These are phyloP conservation scores for Parambassis ranga DNA, from an alignment of 2,797 vertebrate genomes.

Conservation along the genomic window DNA sequence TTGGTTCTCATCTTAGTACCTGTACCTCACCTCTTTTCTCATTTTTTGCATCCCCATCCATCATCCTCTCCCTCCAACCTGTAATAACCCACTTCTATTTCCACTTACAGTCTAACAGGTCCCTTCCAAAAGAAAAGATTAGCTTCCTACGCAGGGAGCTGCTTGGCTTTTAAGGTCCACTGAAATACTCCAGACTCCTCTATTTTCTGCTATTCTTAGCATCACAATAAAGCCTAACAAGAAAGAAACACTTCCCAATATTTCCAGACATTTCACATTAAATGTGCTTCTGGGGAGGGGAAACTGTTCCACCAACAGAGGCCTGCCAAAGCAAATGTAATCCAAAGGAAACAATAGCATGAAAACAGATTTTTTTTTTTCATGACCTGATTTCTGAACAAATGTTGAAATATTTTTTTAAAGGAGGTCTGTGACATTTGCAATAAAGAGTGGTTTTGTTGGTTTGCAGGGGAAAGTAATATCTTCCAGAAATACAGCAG, in stretches of 20 bases:
- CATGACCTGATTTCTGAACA: conserved; percentile 49
- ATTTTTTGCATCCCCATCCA: neutral
- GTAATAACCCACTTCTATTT: conserved; percentile 23
- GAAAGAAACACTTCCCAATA: conserved; percentile 54
- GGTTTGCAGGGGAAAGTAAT: conserved; percentile 71
- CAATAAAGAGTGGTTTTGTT: conserved; percentile 76
- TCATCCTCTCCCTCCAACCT: conserved; percentile 19
- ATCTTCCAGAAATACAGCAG: conserved; percentile 74
- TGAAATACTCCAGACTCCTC: conserved; percentile 54
- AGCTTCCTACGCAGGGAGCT: conserved; percentile 8
- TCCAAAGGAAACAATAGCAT: conserved; percentile 79
- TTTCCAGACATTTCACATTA: conserved; percentile 75
- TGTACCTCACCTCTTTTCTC: neutral
- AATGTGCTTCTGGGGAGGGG: conserved; percentile 65
- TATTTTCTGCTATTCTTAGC: conserved; percentile 75
- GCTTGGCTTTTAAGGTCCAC: conserved; percentile 11
- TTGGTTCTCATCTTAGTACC: no score
- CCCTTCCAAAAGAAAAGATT: conserved; percentile 31
- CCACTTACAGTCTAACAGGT: conserved; percentile 39
- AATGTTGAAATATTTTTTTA: conserved; percentile 58
- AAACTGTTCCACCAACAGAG: conserved; percentile 58
- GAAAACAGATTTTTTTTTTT: conserved; percentile 61
- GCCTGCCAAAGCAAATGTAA: conserved; percentile 65
- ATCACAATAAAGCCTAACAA: conserved; percentile 71
- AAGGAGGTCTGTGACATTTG: conserved; percentile 69